Evolutionary conservation across 2,888 invertebrate species (phyloP), one percentile per base, ranked within the genome.

Genomic region (Gandaritis pyraliata): DNA sequence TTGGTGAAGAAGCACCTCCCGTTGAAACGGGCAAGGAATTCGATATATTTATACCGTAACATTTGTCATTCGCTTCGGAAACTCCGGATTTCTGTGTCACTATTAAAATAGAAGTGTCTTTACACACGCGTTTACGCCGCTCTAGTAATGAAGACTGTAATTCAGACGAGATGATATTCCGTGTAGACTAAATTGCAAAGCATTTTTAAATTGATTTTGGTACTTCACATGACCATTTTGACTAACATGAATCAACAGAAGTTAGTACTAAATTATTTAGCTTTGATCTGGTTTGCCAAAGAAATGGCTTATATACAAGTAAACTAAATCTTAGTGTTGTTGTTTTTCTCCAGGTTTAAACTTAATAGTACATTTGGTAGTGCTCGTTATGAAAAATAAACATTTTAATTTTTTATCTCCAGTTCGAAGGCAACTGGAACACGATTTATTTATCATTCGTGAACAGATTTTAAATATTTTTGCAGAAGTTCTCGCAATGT

Each of bases 1-100:
- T 61, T 63, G 64, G 64, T 64, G 56, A 65, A 66, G 39, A 48
- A 16, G 61, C 52, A 41, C 18, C 53, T 48, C 56, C 18, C 59
- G 61, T 61, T 54, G 51, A 49, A 55, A 67, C 63, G 45, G 64
- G 59, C 64, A 70, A 66, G 70, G 68, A 70, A 68, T 73, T 55
- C 66, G 71, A 66, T 75, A 76, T 83, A 83, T 85, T 83, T 85
- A 81, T 83, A 83, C 66, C 74, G 47, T 73, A 76, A 78, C 78
- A 82, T 84, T 80, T 85, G 80, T 84, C 83, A 83, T 82, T 73
- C 71, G 51, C 69, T 72, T 69, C 67, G 73, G 77, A 76, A 74
- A 76, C 66, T 70, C 65, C 61, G 65, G 65, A 78, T 80, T 80
- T 81, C 77, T 72, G 76, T 82, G 83, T 80, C 83, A 79, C 72